Base-by-base conservation (phyloP, 2,113 vertebrate genomes). In the Ameiurus melas region DNA sequence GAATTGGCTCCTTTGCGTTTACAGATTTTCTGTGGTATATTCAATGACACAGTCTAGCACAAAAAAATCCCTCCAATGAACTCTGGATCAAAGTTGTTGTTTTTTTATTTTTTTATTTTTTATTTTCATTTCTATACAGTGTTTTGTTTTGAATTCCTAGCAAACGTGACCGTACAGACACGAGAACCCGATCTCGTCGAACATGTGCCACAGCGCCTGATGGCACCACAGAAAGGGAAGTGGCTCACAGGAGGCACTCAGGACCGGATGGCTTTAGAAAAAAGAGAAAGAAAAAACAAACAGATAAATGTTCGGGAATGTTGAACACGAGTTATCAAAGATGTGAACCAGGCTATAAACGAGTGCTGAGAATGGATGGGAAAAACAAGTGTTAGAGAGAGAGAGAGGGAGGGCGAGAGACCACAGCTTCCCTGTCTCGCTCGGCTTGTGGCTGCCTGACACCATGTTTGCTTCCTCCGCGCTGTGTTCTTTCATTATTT, bases 251-350 rank as follows among this genome's bases (percentile, higher is more conserved):
- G 36, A 47, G 66, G 73, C 82, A 88, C 62, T 79, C 77, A 57
- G 81, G 78, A 86, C 86, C 81, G 82, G 89, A 91, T 88, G 91
- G 94, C 51, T 80, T 80, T 30, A 30, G 77, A 80, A 3, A 12
- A 93, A 92, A 92, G n/a, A 30, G 77, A 80, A 91, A 43, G 39
- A 43, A 43, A 43, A 43, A 43, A 3, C 1, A 36, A 92, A 93
- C 92, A 93, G 92, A 91, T 92, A 93, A 95, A 92, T 93, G 94
- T 92, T 94, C 89, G 91, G 92, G 91, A 93, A 90, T 93, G 93
- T 92, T 88, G 89, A 89, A 91, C 91, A 88, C 90, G 57, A 84
- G 84, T 93, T 93, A 90, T 90, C 93, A 92, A 92, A 89, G 85
- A 94, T 92, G 90, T 92, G 92, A 92, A 93, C 92, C 91, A 91